Conservation (phyloP, 2,888 invertebrate genomes). For the Holacanthella duospinosa region DNA sequence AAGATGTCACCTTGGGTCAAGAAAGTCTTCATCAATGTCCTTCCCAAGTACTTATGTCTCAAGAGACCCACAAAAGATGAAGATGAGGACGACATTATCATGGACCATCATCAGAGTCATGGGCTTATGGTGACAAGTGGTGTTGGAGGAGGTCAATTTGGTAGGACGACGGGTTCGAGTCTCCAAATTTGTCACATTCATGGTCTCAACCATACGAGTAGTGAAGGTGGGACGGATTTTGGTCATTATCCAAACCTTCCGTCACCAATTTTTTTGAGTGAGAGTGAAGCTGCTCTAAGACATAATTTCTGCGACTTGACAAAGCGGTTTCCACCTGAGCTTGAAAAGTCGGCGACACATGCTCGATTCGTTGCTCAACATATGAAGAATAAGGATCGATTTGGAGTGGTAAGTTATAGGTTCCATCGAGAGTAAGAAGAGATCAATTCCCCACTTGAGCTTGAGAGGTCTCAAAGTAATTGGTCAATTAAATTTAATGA, state of each 20-base stretch:
- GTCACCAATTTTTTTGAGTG: slow-evolving; percentile 37
- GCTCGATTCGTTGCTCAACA: slow-evolving; percentile 91
- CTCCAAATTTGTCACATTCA: slow-evolving; percentile 36
- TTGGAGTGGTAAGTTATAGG: slow-evolving; percentile 68
- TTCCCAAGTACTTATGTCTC: slow-evolving; percentile 77
- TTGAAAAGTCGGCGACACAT: slow-evolving; percentile 85
- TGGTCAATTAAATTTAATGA: slow-evolving; percentile 2
- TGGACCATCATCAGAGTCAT: not conserved
- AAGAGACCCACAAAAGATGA: slow-evolving; percentile 74
- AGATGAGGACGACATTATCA: slow-evolving; percentile 30
- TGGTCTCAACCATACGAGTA: slow-evolving; percentile 24
- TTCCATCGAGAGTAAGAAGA: not conserved
- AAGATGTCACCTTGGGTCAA: slow-evolving; percentile 83
- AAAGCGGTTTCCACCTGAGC: slow-evolving; percentile 67
- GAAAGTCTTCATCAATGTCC: slow-evolving; percentile 58
- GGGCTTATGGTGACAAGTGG: slow-evolving; percentile 9
- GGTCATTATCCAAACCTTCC: slow-evolving; percentile 33
- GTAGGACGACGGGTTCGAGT: slow-evolving; percentile 14
- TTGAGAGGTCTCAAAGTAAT: not conserved
- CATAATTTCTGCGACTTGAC: slow-evolving; percentile 30
- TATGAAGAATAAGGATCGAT: slow-evolving; percentile 86
- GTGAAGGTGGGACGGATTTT: not conserved
- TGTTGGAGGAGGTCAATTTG: slow-evolving; percentile 19
- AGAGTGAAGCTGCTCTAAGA: slow-evolving; percentile 31
- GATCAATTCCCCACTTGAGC: not conserved